Base-by-base conservation (phyloP, 2,797 vertebrate species). In the Clamator glandarius region DNA sequence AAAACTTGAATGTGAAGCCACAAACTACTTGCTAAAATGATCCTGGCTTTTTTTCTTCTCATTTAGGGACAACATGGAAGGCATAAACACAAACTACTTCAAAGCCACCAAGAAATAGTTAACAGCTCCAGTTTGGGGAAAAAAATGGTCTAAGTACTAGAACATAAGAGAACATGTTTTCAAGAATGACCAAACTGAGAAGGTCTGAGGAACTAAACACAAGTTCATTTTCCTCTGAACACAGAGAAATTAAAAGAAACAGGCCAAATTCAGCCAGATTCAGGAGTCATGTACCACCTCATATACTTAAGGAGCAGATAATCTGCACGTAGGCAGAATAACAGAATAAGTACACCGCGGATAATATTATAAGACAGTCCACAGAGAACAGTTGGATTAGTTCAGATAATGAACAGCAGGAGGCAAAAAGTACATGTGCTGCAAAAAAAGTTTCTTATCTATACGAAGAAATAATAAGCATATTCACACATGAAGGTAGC, bases 331-430 rank as follows among this genome's bases (percentile, higher is more conserved):
- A 84, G 59, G 58, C 44, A 92, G 64, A 85, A 46, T 50, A 94
- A 72, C 0, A 78, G 55, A 81, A 4, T 72, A 89, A 91, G 48
- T 29, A 88, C 0, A 0, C 39, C 69, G 63, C 12, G 2, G 59
- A 51, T 59, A 89, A 81, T 52, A 54, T 50, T 72, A 85, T 67
- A 74, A 46, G 58, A 91, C 33, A 39, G 48, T 59, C 95, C 74
- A 58, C 20, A 58, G 62, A 76, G 42, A 91, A 81, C 59, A 88
- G 88, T 82, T 79, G 84, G 59, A 93, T 91, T 90, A 85, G 62
- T 51, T 90, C 69, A 82, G 48, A 55, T 67, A 89, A 92, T 21
- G 26, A 93, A 92, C 28, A 69, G 55, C 0, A 5, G 25, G 58
- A 11, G 21, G 33, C 18, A 83, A 84, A 73, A n/a, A 77, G 36